phyloP scores from a whole-genome alignment of 2,113 vertebrate genomes.

The Hymenochirus boettgeri region DNA sequence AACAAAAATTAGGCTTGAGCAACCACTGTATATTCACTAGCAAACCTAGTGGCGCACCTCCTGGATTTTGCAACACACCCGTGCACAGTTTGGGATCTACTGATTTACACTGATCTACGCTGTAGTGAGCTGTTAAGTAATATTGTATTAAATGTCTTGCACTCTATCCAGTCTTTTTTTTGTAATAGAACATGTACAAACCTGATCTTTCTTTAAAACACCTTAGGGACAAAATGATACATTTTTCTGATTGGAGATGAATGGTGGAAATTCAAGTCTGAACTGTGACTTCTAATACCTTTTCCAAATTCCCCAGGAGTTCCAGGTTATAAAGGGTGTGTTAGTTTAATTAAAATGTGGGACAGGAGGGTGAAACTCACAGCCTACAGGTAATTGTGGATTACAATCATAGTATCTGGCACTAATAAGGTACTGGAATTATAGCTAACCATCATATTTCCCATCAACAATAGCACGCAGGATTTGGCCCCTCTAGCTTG shows the following conservation, averaged over 20 bases:
- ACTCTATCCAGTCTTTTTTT: not conserved
- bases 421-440: no score
- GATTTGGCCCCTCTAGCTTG: no score
- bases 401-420: no score
- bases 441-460: no score
- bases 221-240: conserved; percentile 33
- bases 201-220: conserved; percentile 21
- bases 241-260: conserved; percentile 22
- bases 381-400: not conserved
- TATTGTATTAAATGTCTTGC: conserved; percentile 6
- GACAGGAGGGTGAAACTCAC: not conserved
- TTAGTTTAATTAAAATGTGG: conserved; percentile 17
- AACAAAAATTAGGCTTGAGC: no score
- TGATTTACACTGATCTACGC: no score
- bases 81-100: no score
- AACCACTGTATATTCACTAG: no score
- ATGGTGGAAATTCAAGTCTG: conserved; percentile 31
- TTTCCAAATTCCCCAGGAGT: conserved; percentile 16
- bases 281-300: conserved; percentile 19
- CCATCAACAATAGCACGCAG: no score
- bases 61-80: no score
- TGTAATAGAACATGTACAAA: conserved; percentile 23
- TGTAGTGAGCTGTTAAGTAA: not conserved
- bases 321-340: conserved; percentile 29
- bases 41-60: no score